Conservation (phyloP, 92 coral and sea anemone species). For the Phenganax stokvisi region DNA sequence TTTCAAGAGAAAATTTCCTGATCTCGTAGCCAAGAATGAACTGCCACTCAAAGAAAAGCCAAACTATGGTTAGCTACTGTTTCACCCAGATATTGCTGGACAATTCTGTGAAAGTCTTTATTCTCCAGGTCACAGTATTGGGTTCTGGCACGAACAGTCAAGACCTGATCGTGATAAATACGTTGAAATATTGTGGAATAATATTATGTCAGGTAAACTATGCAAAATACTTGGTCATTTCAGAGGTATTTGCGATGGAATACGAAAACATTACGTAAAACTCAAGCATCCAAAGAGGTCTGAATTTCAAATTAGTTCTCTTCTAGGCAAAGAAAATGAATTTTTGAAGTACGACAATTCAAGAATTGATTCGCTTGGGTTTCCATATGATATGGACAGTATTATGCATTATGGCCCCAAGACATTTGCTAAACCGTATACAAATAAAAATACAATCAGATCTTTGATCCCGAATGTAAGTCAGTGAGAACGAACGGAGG, state of each 20-base stretch:
- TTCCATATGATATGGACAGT: constrained; percentile 15
- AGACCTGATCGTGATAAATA: constrained; percentile 30
- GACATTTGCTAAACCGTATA: not conserved
- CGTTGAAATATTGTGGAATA: not conserved
- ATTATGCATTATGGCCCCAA: constrained; percentile 32
- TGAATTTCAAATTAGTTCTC: not conserved
- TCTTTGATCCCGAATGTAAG: constrained; percentile 15
- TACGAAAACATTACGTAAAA: no score
- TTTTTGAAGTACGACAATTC: not conserved
- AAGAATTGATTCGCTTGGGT: constrained; percentile 3
- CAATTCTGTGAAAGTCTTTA: not conserved
- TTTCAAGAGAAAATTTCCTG: not conserved
- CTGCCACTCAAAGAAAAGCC: no score
- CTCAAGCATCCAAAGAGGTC: no score
- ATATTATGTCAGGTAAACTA: constrained; percentile 5
- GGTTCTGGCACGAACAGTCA: constrained; percentile 35
- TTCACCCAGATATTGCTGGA: no score
- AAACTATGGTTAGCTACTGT: no score
- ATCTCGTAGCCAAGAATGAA: not conserved
- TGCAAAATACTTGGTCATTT: not conserved
- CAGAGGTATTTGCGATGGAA: not conserved
- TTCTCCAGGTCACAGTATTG: constrained; percentile 26
- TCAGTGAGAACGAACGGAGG: no score
- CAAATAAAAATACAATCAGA: not conserved
- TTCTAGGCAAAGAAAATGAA: not conserved